Conservation (phyloP, 2,113 vertebrate species). For the Oncorhynchus nerka region DNA sequence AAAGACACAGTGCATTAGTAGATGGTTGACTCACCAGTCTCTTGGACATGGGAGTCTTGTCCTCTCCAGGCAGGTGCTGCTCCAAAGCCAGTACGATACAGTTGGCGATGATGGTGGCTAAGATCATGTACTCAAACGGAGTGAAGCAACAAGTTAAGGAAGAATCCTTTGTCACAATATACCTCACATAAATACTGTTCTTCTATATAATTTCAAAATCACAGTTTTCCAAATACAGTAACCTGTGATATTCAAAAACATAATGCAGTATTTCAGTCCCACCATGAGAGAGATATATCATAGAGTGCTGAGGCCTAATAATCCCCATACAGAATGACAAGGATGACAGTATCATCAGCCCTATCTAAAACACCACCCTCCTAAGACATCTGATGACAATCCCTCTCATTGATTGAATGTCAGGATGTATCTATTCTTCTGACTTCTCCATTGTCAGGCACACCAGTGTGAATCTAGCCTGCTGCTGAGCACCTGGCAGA, state of each 20-base stretch:
- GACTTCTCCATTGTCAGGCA: not conserved
- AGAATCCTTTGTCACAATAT: not conserved
- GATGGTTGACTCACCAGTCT: conserved; percentile 81
- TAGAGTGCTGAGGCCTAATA: not conserved
- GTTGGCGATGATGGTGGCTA: conserved; percentile 97
- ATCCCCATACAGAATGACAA: not conserved
- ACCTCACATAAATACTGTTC: not conserved
- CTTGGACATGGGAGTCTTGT: conserved; percentile 97
- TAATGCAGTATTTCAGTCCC: not conserved
- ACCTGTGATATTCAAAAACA: not conserved
- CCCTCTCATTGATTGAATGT: not conserved
- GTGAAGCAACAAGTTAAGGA: conserved; percentile 82
- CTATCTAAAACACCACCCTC: not conserved
- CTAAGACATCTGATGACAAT: not conserved
- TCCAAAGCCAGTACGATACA: conserved; percentile 96
- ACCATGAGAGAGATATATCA: not conserved
- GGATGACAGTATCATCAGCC: not conserved
- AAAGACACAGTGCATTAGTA: not conserved
- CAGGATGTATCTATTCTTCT: not conserved
- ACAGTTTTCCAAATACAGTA: too few species aligned
- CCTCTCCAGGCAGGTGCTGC: conserved; percentile 93
- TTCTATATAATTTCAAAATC: too few species aligned
- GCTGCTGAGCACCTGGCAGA: not conserved
- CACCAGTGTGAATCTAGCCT: not conserved
- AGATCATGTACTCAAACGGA: conserved; percentile 98